A percentile compares a stretch with the other conserved stretches of the same genome.
Conservation (phyloP, 2,797 vertebrate genomes). For the Centroberyx gerrardi region DNA sequence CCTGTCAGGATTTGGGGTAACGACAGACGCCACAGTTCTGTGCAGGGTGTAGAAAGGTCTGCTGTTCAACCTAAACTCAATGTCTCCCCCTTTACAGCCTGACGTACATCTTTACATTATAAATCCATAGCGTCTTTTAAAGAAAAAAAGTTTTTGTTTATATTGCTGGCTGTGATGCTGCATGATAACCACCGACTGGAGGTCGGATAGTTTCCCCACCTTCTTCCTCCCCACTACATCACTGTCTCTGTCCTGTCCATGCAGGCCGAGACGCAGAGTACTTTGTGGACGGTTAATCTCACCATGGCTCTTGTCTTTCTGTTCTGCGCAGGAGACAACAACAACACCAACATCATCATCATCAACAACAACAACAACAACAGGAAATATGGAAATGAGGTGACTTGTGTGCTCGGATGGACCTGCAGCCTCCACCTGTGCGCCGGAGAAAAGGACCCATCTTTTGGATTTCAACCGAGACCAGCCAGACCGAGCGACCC, state of each 20-base stretch:
- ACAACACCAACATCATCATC: neutral
- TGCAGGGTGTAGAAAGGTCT: no score
- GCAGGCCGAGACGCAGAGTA: neutral
- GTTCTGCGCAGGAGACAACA: conserved; percentile 30
- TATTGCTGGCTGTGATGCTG: no score
- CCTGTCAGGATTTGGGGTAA: neutral
- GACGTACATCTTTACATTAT: no score
- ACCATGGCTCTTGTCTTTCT: conserved; percentile 32
- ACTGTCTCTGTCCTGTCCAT: neutral
- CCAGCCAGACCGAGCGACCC: conserved; percentile 1
- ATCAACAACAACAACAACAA: neutral
- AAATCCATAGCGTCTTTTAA: no score
- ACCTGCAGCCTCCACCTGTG: neutral
- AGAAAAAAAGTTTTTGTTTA: no score
- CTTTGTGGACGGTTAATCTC: conserved; percentile 19
- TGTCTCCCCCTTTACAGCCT: no score
- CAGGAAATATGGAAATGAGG: neutral
- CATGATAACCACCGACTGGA: neutral
- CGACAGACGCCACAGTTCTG: neutral
- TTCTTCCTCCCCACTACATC: no score
- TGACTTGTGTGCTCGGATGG: neutral
- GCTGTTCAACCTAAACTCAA: no score
- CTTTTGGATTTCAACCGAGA: conserved; percentile 49
- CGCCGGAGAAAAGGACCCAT: conserved; percentile 9
- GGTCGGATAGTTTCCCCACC: no score